Conservation (phyloP, 2,888 invertebrate species). For the Tanaodytes sp. region DNA sequence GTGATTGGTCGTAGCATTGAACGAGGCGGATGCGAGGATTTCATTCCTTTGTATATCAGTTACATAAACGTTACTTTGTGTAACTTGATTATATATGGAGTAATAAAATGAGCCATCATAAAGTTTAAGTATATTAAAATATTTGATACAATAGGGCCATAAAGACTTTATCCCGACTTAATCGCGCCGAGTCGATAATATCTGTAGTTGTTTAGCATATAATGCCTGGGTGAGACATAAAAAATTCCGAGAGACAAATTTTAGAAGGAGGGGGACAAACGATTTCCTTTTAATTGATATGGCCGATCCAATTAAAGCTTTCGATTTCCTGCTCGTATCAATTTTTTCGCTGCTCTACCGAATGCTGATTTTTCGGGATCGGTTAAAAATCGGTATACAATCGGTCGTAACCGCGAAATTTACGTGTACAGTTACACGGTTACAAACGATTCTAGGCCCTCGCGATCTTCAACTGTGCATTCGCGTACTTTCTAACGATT, state of each 20-base stretch:
- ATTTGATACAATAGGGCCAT: slow-evolving; percentile 38
- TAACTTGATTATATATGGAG: slow-evolving; percentile 31
- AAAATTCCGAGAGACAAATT: too few species aligned
- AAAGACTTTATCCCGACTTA: slow-evolving; percentile 28
- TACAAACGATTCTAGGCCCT: too few species aligned
- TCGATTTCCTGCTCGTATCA: slow-evolving; percentile 17
- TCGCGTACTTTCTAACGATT: too few species aligned
- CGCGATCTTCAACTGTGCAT: too few species aligned
- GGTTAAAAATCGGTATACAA: too few species aligned
- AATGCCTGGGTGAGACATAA: slow-evolving; percentile 13
- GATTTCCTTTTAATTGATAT: slow-evolving; percentile 37
- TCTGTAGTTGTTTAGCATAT: slow-evolving; percentile 28
- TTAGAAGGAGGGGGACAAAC: too few species aligned
- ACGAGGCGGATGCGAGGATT: slow-evolving; percentile 9
- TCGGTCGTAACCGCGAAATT: slow-evolving; percentile 33
- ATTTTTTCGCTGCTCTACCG: not conserved
- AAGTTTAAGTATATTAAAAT: slow-evolving; percentile 26
- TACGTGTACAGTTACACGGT: slow-evolving; percentile 23
- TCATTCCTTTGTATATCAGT: slow-evolving; percentile 10
- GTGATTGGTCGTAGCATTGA: not conserved
- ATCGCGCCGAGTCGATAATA: slow-evolving; percentile 25
- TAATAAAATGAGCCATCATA: slow-evolving; percentile 35
- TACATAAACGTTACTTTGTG: slow-evolving; percentile 33
- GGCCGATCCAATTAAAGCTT: slow-evolving; percentile 23
- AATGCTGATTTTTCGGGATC: too few species aligned